Conservation (phyloP, 2,888 invertebrate genomes). For the Syritta pipiens region DNA sequence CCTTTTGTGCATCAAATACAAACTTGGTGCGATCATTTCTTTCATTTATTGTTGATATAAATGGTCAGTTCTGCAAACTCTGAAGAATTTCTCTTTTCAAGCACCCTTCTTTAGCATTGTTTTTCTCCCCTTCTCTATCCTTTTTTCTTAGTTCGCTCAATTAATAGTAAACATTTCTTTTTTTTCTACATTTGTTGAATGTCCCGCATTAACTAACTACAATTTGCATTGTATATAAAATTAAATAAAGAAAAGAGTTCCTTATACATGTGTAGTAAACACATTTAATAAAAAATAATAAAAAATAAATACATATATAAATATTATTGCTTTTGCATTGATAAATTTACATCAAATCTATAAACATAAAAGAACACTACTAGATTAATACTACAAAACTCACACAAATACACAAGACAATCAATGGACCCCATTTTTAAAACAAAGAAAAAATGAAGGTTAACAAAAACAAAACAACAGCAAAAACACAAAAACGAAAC, state of each 20-base stretch:
- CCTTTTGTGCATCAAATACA: too few relatives aligned
- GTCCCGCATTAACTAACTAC: background rate
- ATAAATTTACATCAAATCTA: slow-evolving; percentile 50
- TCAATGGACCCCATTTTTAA: slow-evolving; percentile 62
- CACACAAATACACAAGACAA: slow-evolving; percentile 69
- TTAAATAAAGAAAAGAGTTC: slow-evolving; percentile 55
- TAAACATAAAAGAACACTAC: slow-evolving; percentile 38
- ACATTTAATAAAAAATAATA: slow-evolving; percentile 31
- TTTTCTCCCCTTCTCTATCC: background rate
- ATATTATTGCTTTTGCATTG: slow-evolving; percentile 65
- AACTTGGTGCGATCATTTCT: too few relatives aligned
- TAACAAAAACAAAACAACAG: slow-evolving; percentile 13
- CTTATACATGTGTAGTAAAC: slow-evolving; percentile 62
- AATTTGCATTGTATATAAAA: slow-evolving; percentile 19
- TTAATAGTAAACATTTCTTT: slow-evolving; percentile 46
- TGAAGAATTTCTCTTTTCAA: background rate
- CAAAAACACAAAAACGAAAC: slow-evolving; percentile 43
- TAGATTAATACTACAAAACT: slow-evolving; percentile 52
- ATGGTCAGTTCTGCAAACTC: too few relatives aligned
- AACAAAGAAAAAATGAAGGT: slow-evolving; percentile 10
- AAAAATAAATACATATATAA: slow-evolving; percentile 41
- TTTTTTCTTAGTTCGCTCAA: slow-evolving; percentile 39
- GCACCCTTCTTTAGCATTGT: background rate
- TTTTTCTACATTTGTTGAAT: background rate
- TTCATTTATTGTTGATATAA: too few relatives aligned